Evolutionary conservation across 92 coral and sea anemone genomes (phyloP), one percentile per base, ranked within the genome.

Genomic region (Phenganax subtilis): DNA sequence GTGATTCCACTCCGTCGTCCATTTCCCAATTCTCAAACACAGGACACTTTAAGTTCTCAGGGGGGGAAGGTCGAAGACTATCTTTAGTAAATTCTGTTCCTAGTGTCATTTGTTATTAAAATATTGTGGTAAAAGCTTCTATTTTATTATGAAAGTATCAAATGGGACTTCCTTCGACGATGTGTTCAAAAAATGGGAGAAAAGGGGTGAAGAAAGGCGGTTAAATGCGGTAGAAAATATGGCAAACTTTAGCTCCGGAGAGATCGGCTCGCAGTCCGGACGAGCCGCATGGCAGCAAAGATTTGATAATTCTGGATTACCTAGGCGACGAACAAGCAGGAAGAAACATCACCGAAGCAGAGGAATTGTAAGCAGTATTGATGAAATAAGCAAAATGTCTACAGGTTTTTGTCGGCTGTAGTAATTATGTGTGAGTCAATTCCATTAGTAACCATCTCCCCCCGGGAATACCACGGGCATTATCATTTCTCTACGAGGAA

Each of bases 161-260:
- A 55, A 55, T 65, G 47, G 87, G 88, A 75, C 87, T 55, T 81
- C 84, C 53, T 76, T 92, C 16, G 97, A 94, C 1, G 96, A 87
- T 16, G 97, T 94, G 14, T 88, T 61, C 84, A 92, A 89, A 88
- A 94, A 94, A 77, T 92, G 98, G 98, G 91, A 90, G 77, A 82
- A 84, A 62, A 90, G 86, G 62, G 85, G 88, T 16, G 75, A 87
- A 37, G 89, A 86, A 12, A 89, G 90, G 11, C 84, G 84, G 17
- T 27, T 72, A 54, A 70, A 87, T 28, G 81, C 64, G 17, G 69
- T 76, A 51, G 71, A 37, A 29, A 37, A 31, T 75, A 61, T n/a
- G 58, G 72, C 55, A 56, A 80, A 72, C 31, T 31, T 68, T 30
- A 72, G 57, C 51, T 63, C 53, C 8, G 80, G 75, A 58, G 30